Evolutionary conservation across 64 coral and sea anemone genomes (phyloP), one percentile per base, ranked within the genome.

Genomic region (Stichodactyla mertensii): DNA sequence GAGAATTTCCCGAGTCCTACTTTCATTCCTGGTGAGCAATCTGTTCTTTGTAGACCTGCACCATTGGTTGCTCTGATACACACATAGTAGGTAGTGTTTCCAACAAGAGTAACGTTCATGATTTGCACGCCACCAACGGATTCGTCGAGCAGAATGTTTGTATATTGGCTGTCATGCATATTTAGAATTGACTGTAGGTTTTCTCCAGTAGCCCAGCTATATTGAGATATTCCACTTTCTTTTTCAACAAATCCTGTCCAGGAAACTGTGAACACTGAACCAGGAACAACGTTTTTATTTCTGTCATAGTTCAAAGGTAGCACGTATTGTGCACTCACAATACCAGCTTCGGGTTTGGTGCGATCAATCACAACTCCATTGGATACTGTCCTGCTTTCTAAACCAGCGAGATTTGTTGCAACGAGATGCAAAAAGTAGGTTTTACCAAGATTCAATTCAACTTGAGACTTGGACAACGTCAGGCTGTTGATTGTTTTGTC

Each of bases 241-340:
- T 52, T 7, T 59, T 99, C 97, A 78, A 69, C 64, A 67, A 99
- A 99, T 22, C 97, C 97, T 78, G 87, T 99, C 97, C 97, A 99
- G 7, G 93, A 88, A 1, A 92, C 93, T 5, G 89, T 64, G 19
- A 99, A 95, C 10, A 74, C 88, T 19, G 97, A 85, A 31, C 88
- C 93, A 8, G 90, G 85, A 7, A 94, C 93, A 24, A 85, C 84
- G 62, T 95, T 95, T 64, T 90, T 89, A 54, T 67, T 95, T 77
- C 97, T 86, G 80, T 99, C 97, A 82, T 99, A 99, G 22, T 88
- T 91, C 31, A 64, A 22, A 36, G 93, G 97, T 64, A 99, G 83
- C 51, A 91, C 93, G 82, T 89, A 99, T 71, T 99, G 87, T n/a
- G 97, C 97, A 52, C 62, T 83, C 0, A 99, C 88, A 74, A 86